These are phyloP conservation scores for Beroe ovata DNA, from an alignment of 37 sponge, comb jelly and placozoan species.

Conservation along the genomic window DNA sequence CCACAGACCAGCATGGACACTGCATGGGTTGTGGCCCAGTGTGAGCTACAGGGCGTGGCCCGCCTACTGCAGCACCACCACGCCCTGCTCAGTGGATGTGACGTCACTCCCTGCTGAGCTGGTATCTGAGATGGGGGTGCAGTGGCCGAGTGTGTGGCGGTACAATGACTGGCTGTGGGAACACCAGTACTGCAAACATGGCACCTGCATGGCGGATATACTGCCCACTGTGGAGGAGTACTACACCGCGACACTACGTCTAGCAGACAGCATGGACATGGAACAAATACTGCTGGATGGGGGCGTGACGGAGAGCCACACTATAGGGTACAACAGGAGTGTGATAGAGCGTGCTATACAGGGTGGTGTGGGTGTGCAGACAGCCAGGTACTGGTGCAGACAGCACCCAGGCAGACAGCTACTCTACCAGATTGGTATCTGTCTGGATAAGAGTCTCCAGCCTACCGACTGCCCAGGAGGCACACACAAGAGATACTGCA, in stretches of 20 bases:
- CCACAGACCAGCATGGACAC: neutral
- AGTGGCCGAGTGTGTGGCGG: neutral
- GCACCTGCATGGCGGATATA: neutral
- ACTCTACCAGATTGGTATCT: neutral
- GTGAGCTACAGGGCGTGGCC: neutral
- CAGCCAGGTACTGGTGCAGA: constrained; percentile 7
- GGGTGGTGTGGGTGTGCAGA: neutral
- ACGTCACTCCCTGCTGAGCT: neutral
- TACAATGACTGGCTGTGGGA: neutral
- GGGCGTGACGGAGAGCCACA: neutral
- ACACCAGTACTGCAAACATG: constrained; percentile 43
- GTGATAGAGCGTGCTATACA: neutral
- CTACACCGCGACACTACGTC: neutral
- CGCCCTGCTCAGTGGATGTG: neutral
- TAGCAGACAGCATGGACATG: neutral
- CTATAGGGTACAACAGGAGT: neutral
- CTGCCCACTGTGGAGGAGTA: neutral
- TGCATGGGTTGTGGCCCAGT: constrained; percentile 22
- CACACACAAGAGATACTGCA: neutral
- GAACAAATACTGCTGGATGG: neutral
- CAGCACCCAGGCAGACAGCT: neutral
- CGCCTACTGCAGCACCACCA: neutral
- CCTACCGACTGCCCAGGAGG: neutral
- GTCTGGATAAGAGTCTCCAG: neutral
- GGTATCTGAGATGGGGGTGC: neutral